These are phyloP conservation scores for Acanthococcus lagerstroemiae DNA, from an alignment of 2,888 invertebrate genomes.

Conservation along the genomic window DNA sequence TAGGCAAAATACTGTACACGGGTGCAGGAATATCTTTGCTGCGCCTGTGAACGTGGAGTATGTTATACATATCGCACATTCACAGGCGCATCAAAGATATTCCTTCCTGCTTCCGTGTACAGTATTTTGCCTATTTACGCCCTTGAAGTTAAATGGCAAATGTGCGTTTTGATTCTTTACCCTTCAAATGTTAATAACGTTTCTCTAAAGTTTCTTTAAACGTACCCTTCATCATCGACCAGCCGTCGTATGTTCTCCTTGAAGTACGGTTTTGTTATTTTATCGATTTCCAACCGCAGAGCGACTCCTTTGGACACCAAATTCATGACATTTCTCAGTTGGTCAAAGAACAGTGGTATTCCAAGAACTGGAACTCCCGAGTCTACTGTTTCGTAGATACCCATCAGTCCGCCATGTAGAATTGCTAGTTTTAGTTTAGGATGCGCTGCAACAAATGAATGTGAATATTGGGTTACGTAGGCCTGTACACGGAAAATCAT, in stretches of 20 bases:
- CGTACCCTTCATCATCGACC: slow-evolving; percentile 6
- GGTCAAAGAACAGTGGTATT: slow-evolving; percentile 18
- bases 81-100: too few species aligned
- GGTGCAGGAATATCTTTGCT: too few species aligned
- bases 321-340: slow-evolving; percentile 9
- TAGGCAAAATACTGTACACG: too few species aligned
- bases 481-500: background rate
- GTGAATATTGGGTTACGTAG: background rate
- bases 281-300: background rate
- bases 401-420: slow-evolving; percentile 17
- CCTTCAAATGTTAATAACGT: too few species aligned
- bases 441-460: slow-evolving; percentile 7
- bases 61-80: too few species aligned
- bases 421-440: slow-evolving; percentile 15
- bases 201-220: too few species aligned
- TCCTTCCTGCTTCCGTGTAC: too few species aligned
- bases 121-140: too few species aligned
- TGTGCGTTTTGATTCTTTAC: too few species aligned
- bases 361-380: slow-evolving; percentile 8
- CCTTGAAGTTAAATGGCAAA: too few species aligned
- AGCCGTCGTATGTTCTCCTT: background rate
- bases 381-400: slow-evolving; percentile 13
- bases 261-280: slow-evolving; percentile 10
- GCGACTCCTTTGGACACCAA: slow-evolving; percentile 2
- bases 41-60: too few species aligned